These are phyloP conservation scores for Coleophora flavipennella DNA, from an alignment of 2,888 invertebrate genomes.

Conservation along the genomic window DNA sequence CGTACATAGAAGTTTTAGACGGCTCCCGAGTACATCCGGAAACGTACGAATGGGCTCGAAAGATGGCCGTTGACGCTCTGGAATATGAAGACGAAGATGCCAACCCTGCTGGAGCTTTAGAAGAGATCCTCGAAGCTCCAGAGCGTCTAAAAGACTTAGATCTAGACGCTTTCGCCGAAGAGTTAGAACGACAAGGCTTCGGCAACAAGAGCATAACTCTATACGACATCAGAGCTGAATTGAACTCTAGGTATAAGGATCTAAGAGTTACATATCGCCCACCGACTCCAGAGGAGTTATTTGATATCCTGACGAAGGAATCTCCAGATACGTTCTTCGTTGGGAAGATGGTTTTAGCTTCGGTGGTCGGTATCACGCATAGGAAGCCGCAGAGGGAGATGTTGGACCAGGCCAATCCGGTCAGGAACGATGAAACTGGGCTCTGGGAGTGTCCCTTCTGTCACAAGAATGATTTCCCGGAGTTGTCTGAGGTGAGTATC, in stretches of 20 bases:
- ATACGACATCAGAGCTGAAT: slow-evolving; percentile 96
- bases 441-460: slow-evolving; percentile 99
- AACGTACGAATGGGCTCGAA: slow-evolving; percentile 99
- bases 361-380: slow-evolving; percentile 86
- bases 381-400: slow-evolving; percentile 94
- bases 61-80: slow-evolving; percentile 99
- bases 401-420: slow-evolving; percentile 95
- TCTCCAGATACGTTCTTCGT: slow-evolving; percentile 94
- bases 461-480: slow-evolving; percentile 95
- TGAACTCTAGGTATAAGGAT: slow-evolving; percentile 95
- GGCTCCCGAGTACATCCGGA: slow-evolving; percentile 99
- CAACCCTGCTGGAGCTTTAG: slow-evolving; percentile 96
- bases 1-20: slow-evolving; percentile 95
- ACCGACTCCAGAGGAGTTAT: slow-evolving; percentile 88
- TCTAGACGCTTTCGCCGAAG: slow-evolving; percentile 98
- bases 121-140: slow-evolving; percentile 96
- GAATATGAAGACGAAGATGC: slow-evolving; percentile 98
- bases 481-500: slow-evolving; percentile 82
- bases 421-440: slow-evolving; percentile 93
- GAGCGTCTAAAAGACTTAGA: slow-evolving; percentile 96
- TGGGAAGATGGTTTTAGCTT: slow-evolving; percentile 87
- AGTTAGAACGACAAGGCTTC: slow-evolving; percentile 92
- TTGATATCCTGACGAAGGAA: slow-evolving; percentile 97
- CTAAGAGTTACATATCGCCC: slow-evolving; percentile 83
- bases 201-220: slow-evolving; percentile 94